Conservation (phyloP, 2,797 vertebrate genomes). For the Denticeps clupeoides region DNA sequence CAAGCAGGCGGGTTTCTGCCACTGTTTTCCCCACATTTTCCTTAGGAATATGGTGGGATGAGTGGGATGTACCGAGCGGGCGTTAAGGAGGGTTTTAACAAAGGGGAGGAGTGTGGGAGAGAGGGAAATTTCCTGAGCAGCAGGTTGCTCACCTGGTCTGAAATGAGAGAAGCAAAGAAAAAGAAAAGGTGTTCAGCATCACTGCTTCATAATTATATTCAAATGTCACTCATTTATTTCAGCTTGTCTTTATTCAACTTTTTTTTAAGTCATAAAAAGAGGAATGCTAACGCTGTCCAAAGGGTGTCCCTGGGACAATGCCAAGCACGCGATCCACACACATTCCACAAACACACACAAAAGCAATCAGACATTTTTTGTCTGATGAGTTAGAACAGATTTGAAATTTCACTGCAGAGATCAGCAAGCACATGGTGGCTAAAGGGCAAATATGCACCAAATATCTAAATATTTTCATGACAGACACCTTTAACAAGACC, state of each 20-base stretch:
- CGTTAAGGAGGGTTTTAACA: slow-evolving; percentile 1
- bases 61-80: background rate
- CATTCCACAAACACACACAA: slow-evolving; percentile 30
- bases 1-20: slow-evolving; percentile 3
- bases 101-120: too few species aligned
- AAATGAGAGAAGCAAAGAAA: too few species aligned
- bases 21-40: background rate
- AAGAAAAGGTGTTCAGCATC: too few species aligned
- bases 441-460: slow-evolving; percentile 28
- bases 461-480: slow-evolving; percentile 9
- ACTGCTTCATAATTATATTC: too few species aligned
- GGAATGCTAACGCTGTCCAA: slow-evolving; percentile 19
- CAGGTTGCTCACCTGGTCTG: too few species aligned
- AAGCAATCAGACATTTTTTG: slow-evolving; percentile 35
- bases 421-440: slow-evolving; percentile 35
- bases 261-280: too few species aligned
- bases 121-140: too few species aligned
- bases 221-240: too few species aligned
- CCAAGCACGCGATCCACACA: background rate
- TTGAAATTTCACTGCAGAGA: slow-evolving; percentile 44
- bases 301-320: slow-evolving; percentile 16
- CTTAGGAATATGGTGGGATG: background rate
- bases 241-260: too few species aligned
- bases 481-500: slow-evolving; percentile 8
- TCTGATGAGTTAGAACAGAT: slow-evolving; percentile 38